Base-by-base conservation (phyloP, 2,113 vertebrate genomes). In the Alosa alosa region DNA sequence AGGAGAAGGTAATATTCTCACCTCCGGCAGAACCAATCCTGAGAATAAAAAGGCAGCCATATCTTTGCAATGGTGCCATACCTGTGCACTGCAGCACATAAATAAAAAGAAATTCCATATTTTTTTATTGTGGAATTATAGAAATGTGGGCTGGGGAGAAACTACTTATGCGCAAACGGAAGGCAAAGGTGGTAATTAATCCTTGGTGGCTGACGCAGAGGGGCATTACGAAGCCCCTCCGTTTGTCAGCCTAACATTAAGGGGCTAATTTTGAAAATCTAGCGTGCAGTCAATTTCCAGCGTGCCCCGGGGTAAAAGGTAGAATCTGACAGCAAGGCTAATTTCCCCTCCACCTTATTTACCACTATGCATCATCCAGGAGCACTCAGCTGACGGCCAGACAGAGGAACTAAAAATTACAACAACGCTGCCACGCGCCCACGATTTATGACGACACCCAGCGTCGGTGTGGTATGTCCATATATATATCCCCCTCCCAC, bases 191-290 rank as follows among this genome's bases (percentile, higher is more conserved):
- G 96, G 95, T 96, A 97, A 99, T 98, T 96, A 97, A 98, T 97
- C 96, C 95, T 96, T 96, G 86, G 95, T 93, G 95, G 96, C 96
- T 97, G 97, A 97, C 97, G 97, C 95, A 95, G 95, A 92, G 94
- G 94, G 96, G 96, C 95, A 96, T 95, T 97, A 96, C 85, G 91
- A 95, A 95, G 96, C 95, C 95, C 96, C 94, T 78, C 95, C 95
- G 95, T 96, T 97, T 97, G 96, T 96, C 97, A 97, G 96, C 95
- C 95, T 96, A 97, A 97, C 97, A 97, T 99, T 98, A 98, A 94
- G 96, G 96, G 96, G 96, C 96, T 99, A 97, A 99, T 98, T 99
- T 99, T 97, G 95, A 97, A 98, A 98, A 98, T 99, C 96, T 96
- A 97, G 97, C 96, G 94, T 97, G 97, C 97, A 98, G 97, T 99